A percentile compares a stretch with the other conserved stretches of the same genome.
phyloP scores from a whole-genome alignment of 2,888 invertebrate genomes.

The Mythimna impura region DNA sequence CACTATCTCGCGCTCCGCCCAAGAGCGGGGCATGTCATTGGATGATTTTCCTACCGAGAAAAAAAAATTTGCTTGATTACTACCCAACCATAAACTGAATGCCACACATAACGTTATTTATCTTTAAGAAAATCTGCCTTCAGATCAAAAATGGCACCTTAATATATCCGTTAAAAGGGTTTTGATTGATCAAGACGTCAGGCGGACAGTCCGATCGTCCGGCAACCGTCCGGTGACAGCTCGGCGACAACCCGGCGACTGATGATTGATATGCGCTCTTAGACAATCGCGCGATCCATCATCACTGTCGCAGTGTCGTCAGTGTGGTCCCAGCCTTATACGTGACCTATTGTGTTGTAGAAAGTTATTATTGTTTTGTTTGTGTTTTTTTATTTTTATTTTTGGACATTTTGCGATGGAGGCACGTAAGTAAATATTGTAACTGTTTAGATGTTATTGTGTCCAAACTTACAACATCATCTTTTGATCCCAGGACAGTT shows the following conservation, averaged over 20 bases:
- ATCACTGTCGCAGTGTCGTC: conserved; percentile 63
- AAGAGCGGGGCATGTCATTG: no score
- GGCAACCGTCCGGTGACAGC: conserved; percentile 66
- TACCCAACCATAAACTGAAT: not conserved
- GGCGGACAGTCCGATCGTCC: conserved; percentile 63
- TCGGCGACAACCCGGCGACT: conserved; percentile 68
- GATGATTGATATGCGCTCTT: conserved; percentile 76
- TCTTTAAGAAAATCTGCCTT: conserved; percentile 43
- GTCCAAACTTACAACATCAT: not conserved
- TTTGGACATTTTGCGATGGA: conserved; percentile 22
- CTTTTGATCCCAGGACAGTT: not conserved
- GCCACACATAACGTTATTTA: conserved; percentile 32
- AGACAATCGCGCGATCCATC: conserved; percentile 80
- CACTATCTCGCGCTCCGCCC: no score
- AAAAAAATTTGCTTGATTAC: no score
- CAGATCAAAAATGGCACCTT: conserved; percentile 61
- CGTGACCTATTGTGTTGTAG: conserved; percentile 67
- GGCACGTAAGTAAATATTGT: conserved; percentile 8
- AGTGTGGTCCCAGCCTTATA: conserved; percentile 70
- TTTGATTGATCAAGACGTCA: conserved; percentile 78
- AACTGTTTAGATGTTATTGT: not conserved
- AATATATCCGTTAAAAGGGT: conserved; percentile 74
- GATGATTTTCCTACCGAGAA: no score
- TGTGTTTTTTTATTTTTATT: conserved; percentile 23
- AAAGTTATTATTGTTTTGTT: conserved; percentile 49